Conservation (phyloP, 2,888 invertebrate species). For the Drosophila putrida region DNA sequence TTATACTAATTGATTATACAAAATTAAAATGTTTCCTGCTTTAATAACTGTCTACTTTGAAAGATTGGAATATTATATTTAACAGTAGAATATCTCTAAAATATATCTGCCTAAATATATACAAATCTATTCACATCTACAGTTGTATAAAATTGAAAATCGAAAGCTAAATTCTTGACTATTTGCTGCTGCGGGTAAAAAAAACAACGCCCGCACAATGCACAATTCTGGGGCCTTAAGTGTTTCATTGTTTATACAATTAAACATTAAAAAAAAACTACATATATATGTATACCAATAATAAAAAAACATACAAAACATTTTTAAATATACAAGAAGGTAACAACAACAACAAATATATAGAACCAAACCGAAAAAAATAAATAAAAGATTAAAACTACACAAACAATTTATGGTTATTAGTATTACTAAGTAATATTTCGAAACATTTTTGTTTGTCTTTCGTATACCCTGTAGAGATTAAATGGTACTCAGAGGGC, state of each 20-base stretch:
- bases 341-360: constrained; percentile 13
- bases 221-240: constrained; percentile 37
- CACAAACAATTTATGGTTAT: constrained; percentile 58
- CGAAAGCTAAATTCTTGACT: constrained; percentile 16
- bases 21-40: too few relatives aligned
- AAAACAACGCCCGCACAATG: constrained; percentile 29
- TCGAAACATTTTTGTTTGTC: constrained; percentile 37
- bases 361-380: constrained; percentile 8
- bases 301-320: constrained; percentile 5
- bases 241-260: constrained; percentile 58
- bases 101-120: background rate
- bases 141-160: constrained; percentile 10
- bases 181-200: constrained; percentile 36
- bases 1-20: too few relatives aligned
- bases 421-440: constrained; percentile 72
- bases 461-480: constrained; percentile 16
- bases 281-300: background rate
- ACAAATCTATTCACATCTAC: background rate
- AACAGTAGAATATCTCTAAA: background rate
- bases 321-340: constrained; percentile 9
- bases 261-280: constrained; percentile 33
- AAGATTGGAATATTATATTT: too few relatives aligned
- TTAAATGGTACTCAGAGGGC: background rate
- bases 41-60: too few relatives aligned
- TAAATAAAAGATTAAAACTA: constrained; percentile 17